These are phyloP conservation scores for Rousettus madagascariensis DNA, from an alignment of 2,797 vertebrate genomes.

Conservation along the genomic window DNA sequence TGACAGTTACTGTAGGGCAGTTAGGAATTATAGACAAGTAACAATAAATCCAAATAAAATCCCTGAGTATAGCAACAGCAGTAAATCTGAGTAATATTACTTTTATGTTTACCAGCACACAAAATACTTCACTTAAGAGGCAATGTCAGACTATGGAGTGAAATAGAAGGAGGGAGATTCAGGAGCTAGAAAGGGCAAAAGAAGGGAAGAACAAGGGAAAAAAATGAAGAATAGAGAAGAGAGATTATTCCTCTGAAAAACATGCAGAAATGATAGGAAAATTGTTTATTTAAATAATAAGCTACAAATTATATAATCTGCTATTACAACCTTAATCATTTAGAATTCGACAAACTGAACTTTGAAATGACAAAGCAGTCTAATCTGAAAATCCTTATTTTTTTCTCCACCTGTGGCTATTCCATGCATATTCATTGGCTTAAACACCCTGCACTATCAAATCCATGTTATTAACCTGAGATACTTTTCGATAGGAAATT, in stretches of 20 bases:
- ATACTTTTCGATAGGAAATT: conserved; percentile 25
- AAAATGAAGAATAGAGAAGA: not conserved
- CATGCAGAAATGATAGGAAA: not conserved
- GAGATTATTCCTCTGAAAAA: not conserved
- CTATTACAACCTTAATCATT: not conserved
- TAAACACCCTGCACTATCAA: not conserved
- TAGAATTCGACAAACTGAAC: not conserved
- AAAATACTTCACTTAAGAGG: conserved; percentile 18
- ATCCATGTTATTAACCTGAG: not conserved
- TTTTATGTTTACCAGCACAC: conserved; percentile 45
- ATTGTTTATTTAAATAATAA: not conserved
- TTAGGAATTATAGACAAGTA: conserved; percentile 38
- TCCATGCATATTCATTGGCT: not conserved
- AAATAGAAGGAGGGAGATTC: conserved; percentile 7
- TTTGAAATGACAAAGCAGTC: not conserved
- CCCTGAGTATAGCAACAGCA: not conserved
- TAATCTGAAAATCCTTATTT: not conserved
- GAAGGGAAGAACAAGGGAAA: not conserved
- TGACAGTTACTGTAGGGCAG: conserved; percentile 49
- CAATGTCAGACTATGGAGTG: conserved; percentile 32
- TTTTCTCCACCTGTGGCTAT: not conserved
- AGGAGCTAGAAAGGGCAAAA: not conserved
- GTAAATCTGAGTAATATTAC: conserved; percentile 58
- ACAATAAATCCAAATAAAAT: conserved; percentile 60
- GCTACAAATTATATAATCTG: not conserved